Percentiles rank a stretch among this genome's conserved stretches.
phyloP scores from a whole-genome alignment of 2,113 vertebrate species.

The Orycteropus afer region DNA sequence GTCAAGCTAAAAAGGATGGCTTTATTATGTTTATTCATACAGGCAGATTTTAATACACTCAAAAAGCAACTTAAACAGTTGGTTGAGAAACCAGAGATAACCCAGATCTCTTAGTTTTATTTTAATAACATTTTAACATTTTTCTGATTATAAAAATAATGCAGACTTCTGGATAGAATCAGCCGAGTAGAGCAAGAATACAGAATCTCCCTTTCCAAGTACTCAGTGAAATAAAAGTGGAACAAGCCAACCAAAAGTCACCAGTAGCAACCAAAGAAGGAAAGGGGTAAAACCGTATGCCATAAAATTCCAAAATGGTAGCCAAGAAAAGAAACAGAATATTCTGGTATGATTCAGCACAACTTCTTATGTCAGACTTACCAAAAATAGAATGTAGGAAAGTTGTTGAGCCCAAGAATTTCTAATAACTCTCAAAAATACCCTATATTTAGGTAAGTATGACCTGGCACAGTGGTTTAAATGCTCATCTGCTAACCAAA shows the following conservation, averaged over 20 bases:
- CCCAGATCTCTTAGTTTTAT: background rate
- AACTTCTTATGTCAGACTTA: background rate
- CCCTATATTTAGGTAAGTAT: background rate
- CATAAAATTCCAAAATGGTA: background rate
- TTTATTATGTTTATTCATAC: background rate
- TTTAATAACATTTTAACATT: background rate
- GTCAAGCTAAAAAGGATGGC: background rate
- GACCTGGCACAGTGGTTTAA: background rate
- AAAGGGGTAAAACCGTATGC: background rate
- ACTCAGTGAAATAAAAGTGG: slow-evolving; percentile 12
- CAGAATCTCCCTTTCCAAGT: background rate
- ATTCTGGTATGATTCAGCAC: background rate
- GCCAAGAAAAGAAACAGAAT: background rate
- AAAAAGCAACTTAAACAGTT: background rate
- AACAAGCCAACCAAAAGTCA: background rate
- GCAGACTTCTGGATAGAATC: background rate
- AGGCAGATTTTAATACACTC: background rate
- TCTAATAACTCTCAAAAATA: background rate
- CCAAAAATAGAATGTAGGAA: background rate
- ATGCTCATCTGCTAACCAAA: background rate
- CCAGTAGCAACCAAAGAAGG: background rate
- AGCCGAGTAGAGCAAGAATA: background rate
- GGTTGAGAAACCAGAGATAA: background rate
- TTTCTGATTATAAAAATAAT: slow-evolving; percentile 26
- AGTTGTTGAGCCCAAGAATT: background rate